Base-by-base conservation (phyloP, 64 coral and sea anemone species). In the Catalaphyllia jardinei region DNA sequence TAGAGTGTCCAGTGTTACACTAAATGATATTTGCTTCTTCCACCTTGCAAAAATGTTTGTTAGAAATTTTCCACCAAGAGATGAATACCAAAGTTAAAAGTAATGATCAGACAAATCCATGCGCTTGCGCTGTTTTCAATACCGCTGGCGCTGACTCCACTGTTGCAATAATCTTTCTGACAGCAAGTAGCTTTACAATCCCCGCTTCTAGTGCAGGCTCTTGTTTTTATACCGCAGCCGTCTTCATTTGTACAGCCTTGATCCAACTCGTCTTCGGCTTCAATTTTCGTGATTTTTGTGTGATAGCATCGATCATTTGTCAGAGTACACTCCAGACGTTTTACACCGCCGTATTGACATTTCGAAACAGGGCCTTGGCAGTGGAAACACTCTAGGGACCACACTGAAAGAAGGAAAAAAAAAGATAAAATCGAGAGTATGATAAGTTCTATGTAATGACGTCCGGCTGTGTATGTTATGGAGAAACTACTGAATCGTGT, bases 191-290 rank as follows among this genome's bases (percentile, higher is more conserved):
- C 27, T 27, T 35, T 52, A 19, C 81, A 85, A 12, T 85, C 81
- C 6, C 33, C 81, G 24, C 18, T 22, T 12, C 19, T 67, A 0
- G 3, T 4, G 38, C 81, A 85, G 9, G 31, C 10, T 35, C 71
- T 85, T 16, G 46, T n/a, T 3, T 17, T 19, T 71, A 85, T 85
- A 10, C 4, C n/a, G 28, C 81, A 85, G 12, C 81, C 63, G 2
- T 46, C 81, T 27, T 85, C 81, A 85, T 85, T 85, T 2, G 62
- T 85, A 28, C 81, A 85, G 20, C 81, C 81, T 85, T n/a, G 61
- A 22, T 85, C 22, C 19, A 85, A 16, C 22, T 49, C 20, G 38
- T 85, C 81, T 51, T 69, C 81, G 1, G 62, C 65, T 27, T 50
- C 63, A 15, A 14, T 39, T 71, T 71, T 31, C 19, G 8, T 25